Percentiles rank a stretch among this genome's conserved stretches.
phyloP scores from a whole-genome alignment of 2,113 vertebrate genomes.

The Rhynchomys soricoides region DNA sequence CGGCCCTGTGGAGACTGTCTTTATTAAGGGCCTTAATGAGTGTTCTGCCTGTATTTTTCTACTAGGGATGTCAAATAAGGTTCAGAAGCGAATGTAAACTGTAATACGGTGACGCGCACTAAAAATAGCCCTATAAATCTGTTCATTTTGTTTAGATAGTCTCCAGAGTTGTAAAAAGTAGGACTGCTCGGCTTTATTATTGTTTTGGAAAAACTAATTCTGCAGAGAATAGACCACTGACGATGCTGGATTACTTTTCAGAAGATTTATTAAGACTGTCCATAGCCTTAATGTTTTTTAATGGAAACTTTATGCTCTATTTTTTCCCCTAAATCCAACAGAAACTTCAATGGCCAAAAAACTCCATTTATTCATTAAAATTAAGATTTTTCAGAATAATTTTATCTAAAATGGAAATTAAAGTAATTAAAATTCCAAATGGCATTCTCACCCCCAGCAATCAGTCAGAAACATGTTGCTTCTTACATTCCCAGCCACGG shows the following conservation, averaged over 20 bases:
- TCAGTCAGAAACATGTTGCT: slow-evolving; percentile 68
- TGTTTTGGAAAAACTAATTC: slow-evolving; percentile 81
- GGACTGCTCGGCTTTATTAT: slow-evolving; percentile 82
- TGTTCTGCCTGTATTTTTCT: slow-evolving; percentile 83
- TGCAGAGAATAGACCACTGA: slow-evolving; percentile 79
- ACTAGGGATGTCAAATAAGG: slow-evolving; percentile 83
- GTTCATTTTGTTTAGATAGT: slow-evolving; percentile 87
- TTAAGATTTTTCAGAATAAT: slow-evolving; percentile 41
- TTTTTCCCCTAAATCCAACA: slow-evolving; percentile 44
- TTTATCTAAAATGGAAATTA: slow-evolving; percentile 72
- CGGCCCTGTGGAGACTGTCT: slow-evolving; percentile 85
- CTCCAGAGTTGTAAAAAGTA: slow-evolving; percentile 84
- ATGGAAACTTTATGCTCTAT: not conserved
- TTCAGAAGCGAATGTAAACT: slow-evolving; percentile 85
- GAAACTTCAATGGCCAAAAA: not conserved
- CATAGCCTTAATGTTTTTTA: slow-evolving; percentile 74
- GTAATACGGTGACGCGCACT: slow-evolving; percentile 83
- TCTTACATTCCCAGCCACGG: slow-evolving; percentile 71
- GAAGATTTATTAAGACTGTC: slow-evolving; percentile 74
- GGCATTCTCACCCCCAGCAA: slow-evolving; percentile 71
- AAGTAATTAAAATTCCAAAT: slow-evolving; percentile 71
- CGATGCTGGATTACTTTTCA: slow-evolving; percentile 73
- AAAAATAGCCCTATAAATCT: slow-evolving; percentile 87
- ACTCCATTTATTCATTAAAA: slow-evolving; percentile 52
- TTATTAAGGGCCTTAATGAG: slow-evolving; percentile 86